Conservation (phyloP, 2,888 invertebrate species). For the Dendrolimus pini region DNA sequence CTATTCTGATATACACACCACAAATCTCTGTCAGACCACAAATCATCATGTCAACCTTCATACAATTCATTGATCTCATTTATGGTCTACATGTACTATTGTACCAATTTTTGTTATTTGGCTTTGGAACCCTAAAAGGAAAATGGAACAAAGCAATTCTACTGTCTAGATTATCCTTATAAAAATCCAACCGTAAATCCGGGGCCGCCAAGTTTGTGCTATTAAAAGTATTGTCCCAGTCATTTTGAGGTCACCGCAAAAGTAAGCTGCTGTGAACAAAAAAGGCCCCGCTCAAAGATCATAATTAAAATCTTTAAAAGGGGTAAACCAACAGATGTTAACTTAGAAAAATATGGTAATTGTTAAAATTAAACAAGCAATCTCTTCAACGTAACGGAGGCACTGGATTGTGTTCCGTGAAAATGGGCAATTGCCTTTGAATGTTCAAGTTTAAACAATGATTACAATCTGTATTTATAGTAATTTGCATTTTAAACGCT, state of each 20-base stretch:
- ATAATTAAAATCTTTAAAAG: constrained; percentile 40
- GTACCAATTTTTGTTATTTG: no score
- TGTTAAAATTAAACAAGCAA: constrained; percentile 60
- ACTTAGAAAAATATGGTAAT: constrained; percentile 53
- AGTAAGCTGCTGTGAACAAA: not conserved
- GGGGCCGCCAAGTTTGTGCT: constrained; percentile 17
- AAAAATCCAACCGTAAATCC: constrained; percentile 11
- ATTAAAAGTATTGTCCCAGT: not conserved
- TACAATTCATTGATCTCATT: no score
- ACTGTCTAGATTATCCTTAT: not conserved
- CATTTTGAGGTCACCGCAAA: not conserved
- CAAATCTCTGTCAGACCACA: no score
- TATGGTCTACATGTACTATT: no score
- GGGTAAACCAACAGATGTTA: constrained; percentile 48
- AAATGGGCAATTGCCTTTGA: constrained; percentile 57
- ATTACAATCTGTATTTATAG: constrained; percentile 61
- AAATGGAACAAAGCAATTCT: not conserved
- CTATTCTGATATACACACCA: no score
- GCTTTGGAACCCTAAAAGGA: not conserved
- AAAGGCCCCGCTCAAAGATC: constrained; percentile 19
- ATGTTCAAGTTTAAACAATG: constrained; percentile 55
- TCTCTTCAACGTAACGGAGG: constrained; percentile 48
- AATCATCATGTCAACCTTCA: no score
- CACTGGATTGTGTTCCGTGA: constrained; percentile 41
- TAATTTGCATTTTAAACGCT: constrained; percentile 56